phyloP scores from a whole-genome alignment of 2,888 invertebrate species.

The Leptarthrus brevirostris region DNA sequence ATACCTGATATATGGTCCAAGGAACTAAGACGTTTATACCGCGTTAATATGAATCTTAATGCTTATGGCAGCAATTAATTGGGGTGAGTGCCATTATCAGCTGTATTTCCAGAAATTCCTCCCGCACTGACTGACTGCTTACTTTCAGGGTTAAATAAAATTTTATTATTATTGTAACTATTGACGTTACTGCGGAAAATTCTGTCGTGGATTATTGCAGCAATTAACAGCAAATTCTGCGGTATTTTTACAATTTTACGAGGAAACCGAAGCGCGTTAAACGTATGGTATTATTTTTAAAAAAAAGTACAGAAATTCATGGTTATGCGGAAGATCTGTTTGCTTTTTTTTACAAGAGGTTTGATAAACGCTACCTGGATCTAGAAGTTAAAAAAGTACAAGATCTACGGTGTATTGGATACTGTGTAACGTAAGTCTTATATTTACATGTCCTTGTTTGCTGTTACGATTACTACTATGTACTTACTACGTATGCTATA shows the following conservation, averaged over 20 bases:
- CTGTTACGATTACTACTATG: no score
- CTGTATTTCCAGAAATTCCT: slow-evolving; percentile 1
- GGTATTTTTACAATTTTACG: neutral
- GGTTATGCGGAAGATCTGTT: no score
- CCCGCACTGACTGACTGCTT: neutral
- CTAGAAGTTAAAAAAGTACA: no score
- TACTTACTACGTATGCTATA: no score
- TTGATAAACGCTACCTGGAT: no score
- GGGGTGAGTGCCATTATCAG: neutral
- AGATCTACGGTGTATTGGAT: no score
- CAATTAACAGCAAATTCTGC: slow-evolving; percentile 2
- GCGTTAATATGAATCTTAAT: slow-evolving; percentile 38
- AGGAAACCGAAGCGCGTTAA: neutral
- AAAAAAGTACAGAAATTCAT: no score
- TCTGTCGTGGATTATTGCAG: neutral
- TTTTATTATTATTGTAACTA: slow-evolving; percentile 35
- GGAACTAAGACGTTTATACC: slow-evolving; percentile 29
- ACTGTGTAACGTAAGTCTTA: no score
- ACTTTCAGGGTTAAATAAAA: slow-evolving; percentile 23
- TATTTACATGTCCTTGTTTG: no score
- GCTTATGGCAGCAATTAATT: neutral
- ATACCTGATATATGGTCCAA: slow-evolving; percentile 30
- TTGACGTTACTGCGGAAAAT: slow-evolving; percentile 13
- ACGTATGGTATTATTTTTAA: no score
- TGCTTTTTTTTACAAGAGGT: no score